Base-by-base conservation (phyloP, 2,888 invertebrate species). In the Perizoma flavofasciatum region DNA sequence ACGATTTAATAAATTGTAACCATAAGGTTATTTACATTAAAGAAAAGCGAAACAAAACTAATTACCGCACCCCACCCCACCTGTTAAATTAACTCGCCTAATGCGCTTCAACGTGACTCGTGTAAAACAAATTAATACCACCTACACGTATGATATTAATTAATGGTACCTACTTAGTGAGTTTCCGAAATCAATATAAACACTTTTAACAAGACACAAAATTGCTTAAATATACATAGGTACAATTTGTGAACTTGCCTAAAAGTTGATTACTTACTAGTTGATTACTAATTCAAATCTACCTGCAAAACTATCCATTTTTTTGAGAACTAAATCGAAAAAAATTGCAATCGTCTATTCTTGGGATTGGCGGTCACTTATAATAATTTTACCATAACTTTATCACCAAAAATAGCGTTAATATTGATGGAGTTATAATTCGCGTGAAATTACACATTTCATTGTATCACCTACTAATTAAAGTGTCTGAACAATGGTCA, bases 381-480 rank as follows among this genome's bases (percentile, higher is more conserved):
- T 22, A 22, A 22, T 22, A 22, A 22, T 22, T 22, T 22, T 22
- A 22, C 22, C 22, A 22, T 22, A 22, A 22, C 22, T 22, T 22
- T 3, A 22, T 43, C 32, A 3, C 40, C 50, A 8, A 4, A 37
- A 39, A 8, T 37, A 40, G 40, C 41, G 33, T 39, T 40, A 47
- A 48, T 66, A 69, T 70, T 81, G 84, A 85, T 84, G 75, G 75
- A 58, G 62, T 78, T 82, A 76, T 88, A 83, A 90, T 85, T 76
- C 61, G 78, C 88, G 82, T 91, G 89, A 90, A 91, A 91, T 90
- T 84, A 83, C 78, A 81, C 79, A 58, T 66, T 64, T 60, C 48
- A 63, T 59, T 60, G 47, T 68, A 62, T 57, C 86, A 83, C 79
- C 79, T 79, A 68, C 74, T 82, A 84, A 90, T 89, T 87, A 84